phyloP scores from a whole-genome alignment of 2,113 vertebrate species.

The Syngnathoides biaculeatus region DNA sequence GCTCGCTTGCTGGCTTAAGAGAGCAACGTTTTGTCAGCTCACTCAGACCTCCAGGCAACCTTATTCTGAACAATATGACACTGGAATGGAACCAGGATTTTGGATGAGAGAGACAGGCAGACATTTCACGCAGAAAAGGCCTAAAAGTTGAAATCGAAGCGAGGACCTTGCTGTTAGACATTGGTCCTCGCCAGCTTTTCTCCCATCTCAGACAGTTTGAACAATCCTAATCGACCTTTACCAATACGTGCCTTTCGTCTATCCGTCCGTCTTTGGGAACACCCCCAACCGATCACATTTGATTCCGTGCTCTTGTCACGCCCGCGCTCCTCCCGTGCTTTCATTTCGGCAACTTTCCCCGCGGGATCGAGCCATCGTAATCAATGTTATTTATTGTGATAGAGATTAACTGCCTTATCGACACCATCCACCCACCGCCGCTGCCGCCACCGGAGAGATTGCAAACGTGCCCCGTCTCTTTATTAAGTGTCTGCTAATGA shows the following conservation, averaged over 20 bases:
- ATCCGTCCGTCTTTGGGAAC: neutral
- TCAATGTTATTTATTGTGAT: constrained; percentile 67
- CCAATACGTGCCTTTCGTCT: neutral
- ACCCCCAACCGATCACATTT: neutral
- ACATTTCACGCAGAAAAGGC: too few species aligned
- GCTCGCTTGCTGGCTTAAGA: neutral
- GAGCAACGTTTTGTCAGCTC: neutral
- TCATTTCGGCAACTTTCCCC: constrained; percentile 37
- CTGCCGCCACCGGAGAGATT: constrained; percentile 44
- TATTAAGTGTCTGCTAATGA: constrained; percentile 59
- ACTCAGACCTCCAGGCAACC: neutral
- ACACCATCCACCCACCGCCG: constrained; percentile 40
- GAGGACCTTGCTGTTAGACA: neutral
- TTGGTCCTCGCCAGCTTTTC: neutral
- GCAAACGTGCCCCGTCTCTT: constrained; percentile 55
- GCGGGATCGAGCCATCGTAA: constrained; percentile 48
- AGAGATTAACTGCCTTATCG: constrained; percentile 66
- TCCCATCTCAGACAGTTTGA: neutral
- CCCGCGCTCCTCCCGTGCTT: constrained; percentile 22
- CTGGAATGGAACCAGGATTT: neutral
- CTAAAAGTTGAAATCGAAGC: neutral
- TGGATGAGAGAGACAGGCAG: neutral
- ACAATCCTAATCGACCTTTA: neutral
- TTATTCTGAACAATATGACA: neutral
- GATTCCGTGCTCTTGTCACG: constrained; percentile 12